Percentiles rank a stretch among this genome's conserved stretches.
These are phyloP conservation scores for Indri indri DNA, from an alignment of 2,113 vertebrate species.

Conservation along the genomic window DNA sequence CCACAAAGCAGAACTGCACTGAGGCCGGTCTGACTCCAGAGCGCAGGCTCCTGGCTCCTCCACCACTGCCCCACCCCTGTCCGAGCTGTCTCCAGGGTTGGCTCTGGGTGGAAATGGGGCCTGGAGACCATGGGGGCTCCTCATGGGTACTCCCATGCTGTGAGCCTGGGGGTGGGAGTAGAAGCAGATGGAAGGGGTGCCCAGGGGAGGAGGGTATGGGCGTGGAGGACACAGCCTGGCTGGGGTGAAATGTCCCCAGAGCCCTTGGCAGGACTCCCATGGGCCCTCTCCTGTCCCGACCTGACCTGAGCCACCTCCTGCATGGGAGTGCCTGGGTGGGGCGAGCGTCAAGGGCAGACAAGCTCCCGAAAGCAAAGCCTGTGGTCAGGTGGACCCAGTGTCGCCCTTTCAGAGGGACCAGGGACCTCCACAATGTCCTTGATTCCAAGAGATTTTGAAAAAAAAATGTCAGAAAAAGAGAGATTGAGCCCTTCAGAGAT, in stretches of 20 bases:
- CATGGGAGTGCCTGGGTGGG: fast-evolving
- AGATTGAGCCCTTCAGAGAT: not conserved
- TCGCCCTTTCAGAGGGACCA: conserved; percentile 9
- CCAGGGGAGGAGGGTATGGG: not conserved
- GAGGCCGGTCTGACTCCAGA: not conserved
- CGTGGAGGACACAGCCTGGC: not conserved
- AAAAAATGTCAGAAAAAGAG: not conserved
- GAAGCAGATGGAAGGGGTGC: not conserved
- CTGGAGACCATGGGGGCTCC: not conserved
- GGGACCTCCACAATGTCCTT: not conserved
- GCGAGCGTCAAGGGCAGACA: not conserved
- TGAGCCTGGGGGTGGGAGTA: not conserved
- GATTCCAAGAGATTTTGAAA: not conserved
- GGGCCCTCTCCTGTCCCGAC: not conserved
- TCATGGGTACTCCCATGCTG: not conserved
- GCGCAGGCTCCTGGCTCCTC: not conserved
- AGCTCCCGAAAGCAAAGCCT: too few relatives aligned
- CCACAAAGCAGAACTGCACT: too few relatives aligned
- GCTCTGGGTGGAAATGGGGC: not conserved
- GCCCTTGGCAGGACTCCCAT: not conserved
- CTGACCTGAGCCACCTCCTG: not conserved
- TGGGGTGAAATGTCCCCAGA: not conserved
- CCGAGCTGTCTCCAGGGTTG: not conserved
- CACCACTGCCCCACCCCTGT: fast-evolving
- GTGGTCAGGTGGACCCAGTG: conserved; percentile 61